These are phyloP conservation scores for Seira ritae DNA, from an alignment of 2,888 invertebrate species.

Conservation along the genomic window DNA sequence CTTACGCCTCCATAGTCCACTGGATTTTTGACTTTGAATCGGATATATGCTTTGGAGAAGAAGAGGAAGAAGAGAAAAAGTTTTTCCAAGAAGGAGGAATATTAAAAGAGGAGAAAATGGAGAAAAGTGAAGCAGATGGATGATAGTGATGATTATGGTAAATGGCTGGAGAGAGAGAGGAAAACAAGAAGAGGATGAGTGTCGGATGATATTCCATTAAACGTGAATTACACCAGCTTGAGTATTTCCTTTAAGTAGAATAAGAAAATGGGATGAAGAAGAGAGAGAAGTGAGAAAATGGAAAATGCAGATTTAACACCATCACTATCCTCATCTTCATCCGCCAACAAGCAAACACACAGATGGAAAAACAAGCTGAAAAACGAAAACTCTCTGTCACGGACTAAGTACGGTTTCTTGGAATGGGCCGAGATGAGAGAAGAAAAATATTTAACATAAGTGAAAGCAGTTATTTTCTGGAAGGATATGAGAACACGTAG, in stretches of 20 bases:
- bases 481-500: too few species aligned
- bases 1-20: background rate
- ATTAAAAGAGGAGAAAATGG: constrained; percentile 22
- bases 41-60: background rate
- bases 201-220: constrained; percentile 57
- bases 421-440: too few species aligned
- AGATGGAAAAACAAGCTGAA: constrained; percentile 12
- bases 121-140: constrained; percentile 11
- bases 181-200: constrained; percentile 20
- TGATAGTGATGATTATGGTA: constrained; percentile 30
- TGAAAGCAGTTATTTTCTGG: too few species aligned
- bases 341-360: background rate
- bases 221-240: constrained; percentile 55
- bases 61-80: background rate
- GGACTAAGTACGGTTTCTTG: too few species aligned
- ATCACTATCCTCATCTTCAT: constrained; percentile 29
- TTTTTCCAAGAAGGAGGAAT: background rate
- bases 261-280: constrained; percentile 26
- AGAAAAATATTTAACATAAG: too few species aligned
- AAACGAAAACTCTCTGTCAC: constrained; percentile 32
- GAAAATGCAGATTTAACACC: constrained; percentile 60
- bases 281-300: constrained; percentile 47
- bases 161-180: constrained; percentile 14
- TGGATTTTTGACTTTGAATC: constrained; percentile 3
- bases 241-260: constrained; percentile 33